Conservation (phyloP, 2,113 vertebrate species). For the cat (Felis catus) region F.catus_Fca126_mat1.0 CM031421.1:19901001-19901500, state of each 20-base stretch:
- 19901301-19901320: not conserved
- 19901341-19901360: not conserved
- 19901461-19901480: not conserved
- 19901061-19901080: not conserved
- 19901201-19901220: not conserved
- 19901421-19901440: not conserved
- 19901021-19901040: not conserved
- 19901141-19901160: not conserved
- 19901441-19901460: not conserved
- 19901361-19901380: not conserved
- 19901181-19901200: not conserved
- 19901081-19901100: not conserved
- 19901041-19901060: not conserved
- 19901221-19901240: not conserved
- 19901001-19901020: not conserved
- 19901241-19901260: not conserved
- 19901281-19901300: not conserved
- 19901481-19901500: not conserved
- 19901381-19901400: not conserved
- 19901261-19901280: not conserved
- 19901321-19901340: not conserved
- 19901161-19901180: not conserved
- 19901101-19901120: not conserved
- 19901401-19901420: not conserved
- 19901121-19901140: not conserved